A percentile compares a stretch with the other conserved stretches of the same genome.
phyloP scores from a whole-genome alignment of 2,888 invertebrate species.

The Octodonta nipae region DNA sequence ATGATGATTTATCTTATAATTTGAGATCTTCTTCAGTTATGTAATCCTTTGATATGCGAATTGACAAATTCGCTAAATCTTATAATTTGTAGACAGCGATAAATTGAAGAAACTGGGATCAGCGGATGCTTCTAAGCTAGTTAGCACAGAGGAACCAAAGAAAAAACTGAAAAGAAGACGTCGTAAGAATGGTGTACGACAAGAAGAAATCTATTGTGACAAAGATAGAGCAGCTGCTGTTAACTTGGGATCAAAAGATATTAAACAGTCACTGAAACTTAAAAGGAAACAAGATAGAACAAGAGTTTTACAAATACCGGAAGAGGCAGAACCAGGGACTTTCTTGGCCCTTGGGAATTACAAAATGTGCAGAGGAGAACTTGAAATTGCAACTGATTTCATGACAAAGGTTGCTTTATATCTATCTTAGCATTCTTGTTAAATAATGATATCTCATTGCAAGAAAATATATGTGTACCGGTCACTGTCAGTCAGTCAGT shows the following conservation, averaged over 20 bases:
- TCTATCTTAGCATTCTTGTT: too few relatives aligned
- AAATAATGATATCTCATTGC: too few relatives aligned
- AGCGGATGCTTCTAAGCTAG: too few relatives aligned
- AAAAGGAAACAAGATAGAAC: slow-evolving; percentile 68
- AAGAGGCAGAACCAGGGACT: slow-evolving; percentile 64
- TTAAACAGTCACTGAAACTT: slow-evolving; percentile 68
- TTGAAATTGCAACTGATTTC: slow-evolving; percentile 57
- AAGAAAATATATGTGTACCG: too few relatives aligned
- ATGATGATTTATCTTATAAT: too few relatives aligned
- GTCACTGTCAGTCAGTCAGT: too few relatives aligned
- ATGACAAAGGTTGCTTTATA: slow-evolving; percentile 81
- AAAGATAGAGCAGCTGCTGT: slow-evolving; percentile 85
- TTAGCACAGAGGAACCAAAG: slow-evolving; percentile 15
- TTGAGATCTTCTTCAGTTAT: too few relatives aligned
- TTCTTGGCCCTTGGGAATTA: slow-evolving; percentile 62
- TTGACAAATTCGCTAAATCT: too few relatives aligned
- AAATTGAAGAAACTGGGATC: too few relatives aligned
- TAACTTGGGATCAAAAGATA: slow-evolving; percentile 73
- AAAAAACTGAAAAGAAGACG: slow-evolving; percentile 27
- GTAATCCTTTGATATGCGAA: too few relatives aligned
- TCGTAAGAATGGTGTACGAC: slow-evolving; percentile 16
- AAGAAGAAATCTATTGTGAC: slow-evolving; percentile 75
- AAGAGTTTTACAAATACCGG: slow-evolving; percentile 57
- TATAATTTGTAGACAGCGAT: too few relatives aligned
- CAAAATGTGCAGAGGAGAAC: slow-evolving; percentile 62